A percentile compares a stretch with the other conserved stretches of the same genome.
Conservation (phyloP, 92 coral and sea anemone genomes). For the Pocillopora meandrina region DNA sequence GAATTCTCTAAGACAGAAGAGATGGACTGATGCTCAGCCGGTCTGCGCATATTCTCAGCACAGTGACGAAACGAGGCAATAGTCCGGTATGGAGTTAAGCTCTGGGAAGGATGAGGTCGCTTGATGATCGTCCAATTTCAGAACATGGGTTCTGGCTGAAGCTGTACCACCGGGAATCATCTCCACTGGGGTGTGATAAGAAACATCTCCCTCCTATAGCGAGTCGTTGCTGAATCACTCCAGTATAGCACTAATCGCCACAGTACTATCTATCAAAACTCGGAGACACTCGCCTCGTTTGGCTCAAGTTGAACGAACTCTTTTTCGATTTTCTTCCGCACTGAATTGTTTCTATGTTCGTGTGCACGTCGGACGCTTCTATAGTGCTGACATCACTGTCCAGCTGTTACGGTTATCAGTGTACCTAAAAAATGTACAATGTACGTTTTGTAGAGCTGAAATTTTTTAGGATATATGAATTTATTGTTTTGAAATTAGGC, state of each 20-base stretch:
- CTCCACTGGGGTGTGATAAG: background rate
- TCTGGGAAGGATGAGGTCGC: background rate
- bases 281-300: background rate
- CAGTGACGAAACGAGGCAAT: background rate
- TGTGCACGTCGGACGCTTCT: too few relatives aligned
- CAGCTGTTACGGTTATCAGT: too few relatives aligned
- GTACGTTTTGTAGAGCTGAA: too few relatives aligned
- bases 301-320: background rate
- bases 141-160: background rate
- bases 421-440: too few relatives aligned
- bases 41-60: background rate
- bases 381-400: too few relatives aligned
- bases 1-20: constrained; percentile 92
- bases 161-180: background rate
- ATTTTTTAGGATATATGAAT: too few relatives aligned
- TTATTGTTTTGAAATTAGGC: too few relatives aligned
- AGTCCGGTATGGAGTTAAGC: background rate
- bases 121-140: background rate
- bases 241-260: too few relatives aligned
- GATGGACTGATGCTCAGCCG: constrained; percentile 58
- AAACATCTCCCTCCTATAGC: too few relatives aligned
- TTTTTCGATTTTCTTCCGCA: too few relatives aligned
- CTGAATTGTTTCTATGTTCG: too few relatives aligned
- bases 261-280: background rate
- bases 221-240: too few relatives aligned